These are phyloP conservation scores for Erinaceus europaeus DNA, from an alignment of 2,113 vertebrate genomes.

Conservation along the genomic window DNA sequence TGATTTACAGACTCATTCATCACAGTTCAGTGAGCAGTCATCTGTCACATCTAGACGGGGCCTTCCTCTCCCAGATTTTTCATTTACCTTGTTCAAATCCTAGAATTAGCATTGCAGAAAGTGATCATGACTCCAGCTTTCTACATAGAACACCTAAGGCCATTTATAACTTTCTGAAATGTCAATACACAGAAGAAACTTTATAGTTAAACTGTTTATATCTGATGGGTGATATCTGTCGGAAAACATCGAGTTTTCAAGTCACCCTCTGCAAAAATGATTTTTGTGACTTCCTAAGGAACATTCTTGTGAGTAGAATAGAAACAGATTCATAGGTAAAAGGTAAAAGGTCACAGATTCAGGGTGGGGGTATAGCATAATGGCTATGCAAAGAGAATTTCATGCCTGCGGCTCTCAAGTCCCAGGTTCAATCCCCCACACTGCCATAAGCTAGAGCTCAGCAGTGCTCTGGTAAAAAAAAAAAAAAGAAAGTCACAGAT, in stretches of 20 bases:
- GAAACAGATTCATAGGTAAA: background rate
- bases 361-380: no score
- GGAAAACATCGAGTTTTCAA: background rate
- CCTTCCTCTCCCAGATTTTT: background rate
- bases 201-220: background rate
- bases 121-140: background rate
- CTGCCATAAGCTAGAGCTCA: no score
- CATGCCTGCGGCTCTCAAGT: no score
- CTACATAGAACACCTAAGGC: background rate
- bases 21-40: slow-evolving; percentile 21
- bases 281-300: background rate
- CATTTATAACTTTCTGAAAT: background rate
- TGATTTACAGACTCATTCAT: slow-evolving; percentile 68
- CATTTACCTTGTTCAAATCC: slow-evolving; percentile 33
- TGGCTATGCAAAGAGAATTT: no score
- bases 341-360: background rate
- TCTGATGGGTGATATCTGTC: background rate
- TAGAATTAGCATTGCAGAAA: background rate
- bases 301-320: background rate
- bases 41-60: slow-evolving; percentile 26
- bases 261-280: background rate
- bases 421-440: no score
- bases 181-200: background rate
- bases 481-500: background rate
- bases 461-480: no score